Percentiles rank a stretch among this genome's conserved stretches.
phyloP scores from a whole-genome alignment of 2,888 invertebrate genomes.

The Gastracanthus pulcherrimus region DNA sequence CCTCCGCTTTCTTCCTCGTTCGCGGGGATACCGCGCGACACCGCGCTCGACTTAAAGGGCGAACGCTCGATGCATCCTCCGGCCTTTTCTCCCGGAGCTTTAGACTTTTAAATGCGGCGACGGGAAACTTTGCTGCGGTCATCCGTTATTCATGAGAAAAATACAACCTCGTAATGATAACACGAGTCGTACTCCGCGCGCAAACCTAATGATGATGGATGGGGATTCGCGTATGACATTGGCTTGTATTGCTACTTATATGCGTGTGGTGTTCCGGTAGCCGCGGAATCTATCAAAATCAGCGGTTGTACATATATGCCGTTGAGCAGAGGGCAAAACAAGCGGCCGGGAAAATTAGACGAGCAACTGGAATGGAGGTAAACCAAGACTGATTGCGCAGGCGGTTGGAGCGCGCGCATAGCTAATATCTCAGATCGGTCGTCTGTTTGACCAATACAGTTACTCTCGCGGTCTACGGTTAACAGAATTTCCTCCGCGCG shows the following conservation, averaged over 20 bases:
- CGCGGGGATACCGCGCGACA: too few relatives aligned
- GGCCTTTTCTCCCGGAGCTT: not conserved
- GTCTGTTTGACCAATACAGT: constrained; percentile 4
- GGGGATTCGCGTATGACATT: not conserved
- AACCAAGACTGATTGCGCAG: constrained; percentile 40
- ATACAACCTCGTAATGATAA: not conserved
- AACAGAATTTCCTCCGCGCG: constrained; percentile 21
- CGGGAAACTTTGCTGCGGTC: not conserved
- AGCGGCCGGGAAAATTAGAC: not conserved
- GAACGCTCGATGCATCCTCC: not conserved
- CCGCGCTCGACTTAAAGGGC: not conserved
- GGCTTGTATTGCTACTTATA: too few relatives aligned
- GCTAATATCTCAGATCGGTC: constrained; percentile 12
- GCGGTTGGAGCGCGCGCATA: not conserved
- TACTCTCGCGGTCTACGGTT: not conserved
- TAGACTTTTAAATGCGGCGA: not conserved
- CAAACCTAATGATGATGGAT: not conserved
- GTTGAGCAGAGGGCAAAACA: not conserved
- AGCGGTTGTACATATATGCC: not conserved
- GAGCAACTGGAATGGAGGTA: constrained; percentile 6
- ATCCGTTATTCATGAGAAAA: not conserved
- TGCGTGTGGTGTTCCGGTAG: too few relatives aligned
- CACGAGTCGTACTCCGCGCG: not conserved
- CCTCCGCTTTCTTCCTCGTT: too few relatives aligned
- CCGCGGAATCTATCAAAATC: too few relatives aligned